A percentile compares a stretch with the other conserved stretches of the same genome.
Evolutionary conservation across 2,888 invertebrate species (phyloP).

Genomic region (Hydroisotoma schaefferi): DNA sequence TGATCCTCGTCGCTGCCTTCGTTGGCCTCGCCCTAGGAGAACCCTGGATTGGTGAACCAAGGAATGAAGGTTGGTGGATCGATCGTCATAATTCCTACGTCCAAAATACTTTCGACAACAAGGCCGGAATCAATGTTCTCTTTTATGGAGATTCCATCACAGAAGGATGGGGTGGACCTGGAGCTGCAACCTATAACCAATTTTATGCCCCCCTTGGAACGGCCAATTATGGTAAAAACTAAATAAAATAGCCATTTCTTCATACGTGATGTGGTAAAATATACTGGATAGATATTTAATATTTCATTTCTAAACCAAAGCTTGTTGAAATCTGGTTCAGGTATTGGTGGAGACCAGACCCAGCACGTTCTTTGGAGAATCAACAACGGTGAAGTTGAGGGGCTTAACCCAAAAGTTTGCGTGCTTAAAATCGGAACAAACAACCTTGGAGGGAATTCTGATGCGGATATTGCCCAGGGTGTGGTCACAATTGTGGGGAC

Average conservation of each 20-base stretch:
- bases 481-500: constrained; percentile 53
- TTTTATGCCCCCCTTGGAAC: constrained; percentile 40
- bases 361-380: constrained; percentile 58
- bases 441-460: constrained; percentile 53
- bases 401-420: constrained; percentile 56
- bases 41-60: constrained; percentile 41
- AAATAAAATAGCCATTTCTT: too few species aligned
- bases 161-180: constrained; percentile 37
- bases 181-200: constrained; percentile 22
- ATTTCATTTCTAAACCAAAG: too few species aligned
- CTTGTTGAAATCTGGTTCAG: constrained; percentile 26
- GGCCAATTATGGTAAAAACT: constrained; percentile 45
- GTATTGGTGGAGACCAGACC: constrained; percentile 56
- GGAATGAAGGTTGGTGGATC: constrained; percentile 28
- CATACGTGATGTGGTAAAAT: too few species aligned
- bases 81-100: constrained; percentile 30
- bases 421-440: constrained; percentile 57
- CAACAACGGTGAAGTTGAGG: constrained; percentile 57
- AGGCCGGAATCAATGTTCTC: constrained; percentile 30
- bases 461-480: constrained; percentile 54
- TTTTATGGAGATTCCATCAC: constrained; percentile 47
- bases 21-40: constrained; percentile 47
- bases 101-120: constrained; percentile 30
- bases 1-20: neutral
- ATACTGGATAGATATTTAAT: too few species aligned